Conservation (phyloP, 2,113 vertebrate species). For the Passer domesticus region DNA sequence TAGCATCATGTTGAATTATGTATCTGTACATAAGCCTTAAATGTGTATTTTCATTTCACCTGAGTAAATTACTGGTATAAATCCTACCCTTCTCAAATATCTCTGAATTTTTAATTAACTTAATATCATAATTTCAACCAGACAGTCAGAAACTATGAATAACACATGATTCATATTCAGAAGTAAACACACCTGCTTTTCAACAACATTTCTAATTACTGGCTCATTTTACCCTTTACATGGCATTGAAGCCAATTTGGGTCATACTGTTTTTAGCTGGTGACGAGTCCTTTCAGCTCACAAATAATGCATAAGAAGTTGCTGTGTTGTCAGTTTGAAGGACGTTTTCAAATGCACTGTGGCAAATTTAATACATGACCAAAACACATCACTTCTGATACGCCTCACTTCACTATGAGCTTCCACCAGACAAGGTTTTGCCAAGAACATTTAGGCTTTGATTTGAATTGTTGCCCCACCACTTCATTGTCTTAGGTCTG, state of each 20-base stretch:
- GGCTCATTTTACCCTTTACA: background rate
- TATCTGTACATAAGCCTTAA: slow-evolving; percentile 37
- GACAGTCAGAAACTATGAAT: background rate
- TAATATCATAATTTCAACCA: slow-evolving; percentile 15
- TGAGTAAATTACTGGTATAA: background rate
- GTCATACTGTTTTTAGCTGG: background rate
- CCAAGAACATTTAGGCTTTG: background rate
- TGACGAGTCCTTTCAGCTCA: background rate
- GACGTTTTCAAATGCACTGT: background rate
- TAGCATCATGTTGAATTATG: slow-evolving; percentile 6
- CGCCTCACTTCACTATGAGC: background rate
- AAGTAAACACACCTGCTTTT: slow-evolving; percentile 37
- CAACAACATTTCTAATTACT: background rate
- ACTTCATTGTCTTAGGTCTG: background rate
- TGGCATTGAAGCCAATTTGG: background rate
- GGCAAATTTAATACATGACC: background rate
- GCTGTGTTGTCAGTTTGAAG: background rate
- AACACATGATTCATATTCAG: slow-evolving; percentile 13
- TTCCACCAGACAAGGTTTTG: background rate
- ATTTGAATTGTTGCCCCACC: background rate
- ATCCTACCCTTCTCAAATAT: slow-evolving; percentile 24
- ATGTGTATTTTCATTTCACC: slow-evolving; percentile 43
- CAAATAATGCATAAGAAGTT: background rate
- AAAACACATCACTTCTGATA: background rate
- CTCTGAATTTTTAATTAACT: slow-evolving; percentile 46